Base-by-base conservation (phyloP, 2,888 invertebrate species). In the Chaitophorus viminalis region DNA sequence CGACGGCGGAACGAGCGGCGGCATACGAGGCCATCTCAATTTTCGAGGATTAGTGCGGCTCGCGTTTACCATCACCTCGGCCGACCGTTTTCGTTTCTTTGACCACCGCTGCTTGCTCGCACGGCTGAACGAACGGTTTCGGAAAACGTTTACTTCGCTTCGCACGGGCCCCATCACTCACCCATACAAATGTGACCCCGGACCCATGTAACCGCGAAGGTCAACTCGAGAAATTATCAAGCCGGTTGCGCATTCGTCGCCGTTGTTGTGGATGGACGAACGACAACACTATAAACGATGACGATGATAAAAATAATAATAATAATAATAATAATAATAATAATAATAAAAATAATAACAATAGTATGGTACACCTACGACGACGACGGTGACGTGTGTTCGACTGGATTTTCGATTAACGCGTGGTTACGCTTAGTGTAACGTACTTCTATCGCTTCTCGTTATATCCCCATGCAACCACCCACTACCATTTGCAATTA, bases 191-290 rank as follows among this genome's bases (percentile, higher is more conserved):
- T n/a, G n/a, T n/a, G n/a, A n/a, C n/a, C n/a, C n/a, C n/a, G n/a
- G n/a, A n/a, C n/a, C n/a, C n/a, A n/a, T n/a, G n/a, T 2, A 14
- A 2, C 29, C 21, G 5, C 46, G 65, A 46, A 82, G 52, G 52
- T 82, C 29, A 52, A 82, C 60, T 33, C n/a, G 29, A 36, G 74
- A 70, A 70, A 82, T 82, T 70, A 70, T 25, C 36, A 84, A 46
- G 29, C 60, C 60, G 14, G 33, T 83, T 36, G 8, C 60, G 60
- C 60, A 60, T 60, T 60, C 60, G 21, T 3, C 25, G 25, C 60
- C 0, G 60, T 60, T 25, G 9, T 1, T 1, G 9, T 46, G 46
- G 46, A 8, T 9, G 46, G 8, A 46, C 46, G 46, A 0, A 46
- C 46, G 46, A 14, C n/a, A n/a, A n/a, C n/a, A n/a, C n/a, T n/a